Base-by-base conservation (phyloP, 2,888 invertebrate species). In the Acanthococcus lagerstroemiae region DNA sequence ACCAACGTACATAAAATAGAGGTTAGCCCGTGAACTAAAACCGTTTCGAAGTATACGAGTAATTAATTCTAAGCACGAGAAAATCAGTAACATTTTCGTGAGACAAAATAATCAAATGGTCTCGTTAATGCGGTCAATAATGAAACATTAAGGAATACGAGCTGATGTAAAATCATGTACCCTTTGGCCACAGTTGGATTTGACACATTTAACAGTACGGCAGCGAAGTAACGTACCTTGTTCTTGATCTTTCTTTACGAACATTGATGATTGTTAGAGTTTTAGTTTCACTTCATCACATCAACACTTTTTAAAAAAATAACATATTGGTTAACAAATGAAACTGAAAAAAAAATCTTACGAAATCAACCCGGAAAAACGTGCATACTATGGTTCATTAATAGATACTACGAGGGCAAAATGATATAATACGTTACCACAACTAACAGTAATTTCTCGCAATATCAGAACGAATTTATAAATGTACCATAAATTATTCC, bases 351-450 rank as follows among this genome's bases (percentile, higher is more conserved):
- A 63, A 63, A n/a, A 52, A 65, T 46, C 55, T 65, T 65, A 65
- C 55, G 66, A 66, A 66, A 66, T 66, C 66, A 66, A 66, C 56
- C 66, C 66, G 56, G 56, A 66, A 63, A 65, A 66, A 66, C 56
- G 65, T 65, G 65, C 54, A 65, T 65, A 66, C 66, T 56, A 55
- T 27, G 56, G 65, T 63, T 63, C 55, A 65, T 65, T 65, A 65
- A 65, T 46, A 55, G 46, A 44, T 55, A 63, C 63, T 63, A 54
- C 22, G 60, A 60, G 60, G 60, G 60, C 52, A 54, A 63, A 54
- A 52, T 63, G 63, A 63, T 63, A 52, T 63, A 48, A 19, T 48
- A 48, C 22, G 54, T 52, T 63, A 48, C 27, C 52, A 63, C 52
- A 54, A 63, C 27, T 63, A 54, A 37, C 37, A 37, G 48, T 21